Evolutionary conservation across 2,888 invertebrate genomes (phyloP), one percentile per base, ranked within the genome.

Genomic region (Branchellion lobata): DNA sequence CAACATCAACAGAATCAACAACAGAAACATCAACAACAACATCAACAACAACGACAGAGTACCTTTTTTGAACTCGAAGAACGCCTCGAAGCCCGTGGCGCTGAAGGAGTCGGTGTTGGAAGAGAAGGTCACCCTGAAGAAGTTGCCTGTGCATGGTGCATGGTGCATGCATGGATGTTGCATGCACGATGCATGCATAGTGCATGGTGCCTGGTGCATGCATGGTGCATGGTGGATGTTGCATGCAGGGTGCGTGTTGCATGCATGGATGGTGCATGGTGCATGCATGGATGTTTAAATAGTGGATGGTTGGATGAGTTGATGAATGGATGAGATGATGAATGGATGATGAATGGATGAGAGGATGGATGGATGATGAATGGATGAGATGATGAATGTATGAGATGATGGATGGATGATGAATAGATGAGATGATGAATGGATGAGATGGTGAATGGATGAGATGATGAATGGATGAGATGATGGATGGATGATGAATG

Each of bases 11-110:
- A 40, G 5, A 5, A 40, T 14, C 40, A 40, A 5, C 40, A 40
- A 8, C 40, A 40, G 5, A 5, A 40, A 8, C 40, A 40, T 40
- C 40, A 40, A 8, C 40, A 40, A 5, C 40, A 40, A 8, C 40
- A 40, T 40, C 40, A 40, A 8, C 40, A 40, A 8, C 40, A 40
- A 8, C 40, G 14, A 40, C 40, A 40, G 8, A 5, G 40, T 8
- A 57, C 61, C 61, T 57, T n/a, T 57, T n/a, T 57, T 57, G 61
- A 57, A 57, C 21, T 57, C 61, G n/a, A 18, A 57, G 14, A n/a
- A 57, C 3, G 61, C 61, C 21, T 57, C 24, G 61, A 57, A 57
- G 21, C 61, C 61, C 3, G 3, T 57, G 8, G 61, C 61, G 3
- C 3, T 24, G 24, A 57, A 57, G 3, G 14, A 8, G 24, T 57